phyloP scores from a whole-genome alignment of 2,113 vertebrate genomes.

The Thermophis baileyi region DNA sequence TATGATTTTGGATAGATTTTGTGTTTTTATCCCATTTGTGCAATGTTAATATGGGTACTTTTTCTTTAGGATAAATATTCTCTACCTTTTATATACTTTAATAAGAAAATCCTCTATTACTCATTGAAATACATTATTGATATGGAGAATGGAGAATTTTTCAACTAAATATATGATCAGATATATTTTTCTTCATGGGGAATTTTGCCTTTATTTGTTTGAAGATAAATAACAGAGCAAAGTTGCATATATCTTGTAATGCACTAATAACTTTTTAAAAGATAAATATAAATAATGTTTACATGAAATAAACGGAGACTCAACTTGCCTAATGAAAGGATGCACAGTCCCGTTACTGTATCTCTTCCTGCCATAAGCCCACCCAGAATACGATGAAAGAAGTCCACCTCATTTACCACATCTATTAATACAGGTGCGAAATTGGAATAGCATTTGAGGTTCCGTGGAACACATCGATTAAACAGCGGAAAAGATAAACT shows the following conservation, averaged over 20 bases:
- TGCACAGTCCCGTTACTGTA: constrained; percentile 68
- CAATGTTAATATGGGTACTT: background rate
- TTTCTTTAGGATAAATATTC: background rate
- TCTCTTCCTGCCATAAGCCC: constrained; percentile 75
- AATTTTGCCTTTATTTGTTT: background rate
- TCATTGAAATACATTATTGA: background rate
- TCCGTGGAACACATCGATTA: constrained; percentile 76
- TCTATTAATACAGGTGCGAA: constrained; percentile 66
- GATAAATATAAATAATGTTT: background rate
- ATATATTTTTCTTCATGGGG: background rate
- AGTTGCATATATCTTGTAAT: background rate
- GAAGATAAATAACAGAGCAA: constrained; percentile 1
- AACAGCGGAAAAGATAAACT: constrained; percentile 76
- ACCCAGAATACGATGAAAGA: constrained; percentile 70
- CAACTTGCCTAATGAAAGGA: constrained; percentile 73
- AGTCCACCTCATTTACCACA: constrained; percentile 68
- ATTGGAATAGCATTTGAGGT: constrained; percentile 71
- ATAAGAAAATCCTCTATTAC: background rate
- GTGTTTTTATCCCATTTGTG: background rate
- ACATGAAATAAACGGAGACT: background rate
- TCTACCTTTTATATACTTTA: background rate
- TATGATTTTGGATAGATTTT: background rate
- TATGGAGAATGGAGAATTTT: background rate
- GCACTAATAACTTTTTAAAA: background rate
- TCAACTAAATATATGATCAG: background rate